These are phyloP conservation scores for Cheilosia vernalis DNA, from an alignment of 2,888 invertebrate genomes.

Conservation along the genomic window DNA sequence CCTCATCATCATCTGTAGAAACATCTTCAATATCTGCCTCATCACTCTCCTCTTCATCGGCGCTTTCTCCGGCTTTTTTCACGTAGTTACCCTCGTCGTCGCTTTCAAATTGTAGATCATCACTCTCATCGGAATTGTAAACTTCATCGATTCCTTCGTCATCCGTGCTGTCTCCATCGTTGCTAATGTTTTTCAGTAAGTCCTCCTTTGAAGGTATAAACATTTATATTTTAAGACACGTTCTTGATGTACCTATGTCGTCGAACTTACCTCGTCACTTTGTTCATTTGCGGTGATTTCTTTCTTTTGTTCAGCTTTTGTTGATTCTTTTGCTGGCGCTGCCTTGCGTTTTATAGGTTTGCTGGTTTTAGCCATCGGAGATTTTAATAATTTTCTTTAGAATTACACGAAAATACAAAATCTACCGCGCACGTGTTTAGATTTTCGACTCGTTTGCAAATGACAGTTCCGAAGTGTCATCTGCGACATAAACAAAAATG, in stretches of 20 bases:
- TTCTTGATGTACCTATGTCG: not conserved
- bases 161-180: conserved; percentile 84
- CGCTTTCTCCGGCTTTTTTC: conserved; percentile 78
- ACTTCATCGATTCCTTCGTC: conserved; percentile 81
- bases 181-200: conserved; percentile 79
- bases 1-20: conserved; percentile 80
- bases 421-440: conserved; percentile 60
- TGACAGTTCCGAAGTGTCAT: conserved; percentile 36
- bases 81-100: conserved; percentile 85
- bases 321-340: conserved; percentile 28
- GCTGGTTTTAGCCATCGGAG: conserved; percentile 58
- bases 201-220: conserved; percentile 76
- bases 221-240: not conserved
- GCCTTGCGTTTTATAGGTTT: conserved; percentile 72
- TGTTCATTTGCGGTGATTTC: conserved; percentile 19
- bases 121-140: conserved; percentile 80
- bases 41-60: conserved; percentile 77
- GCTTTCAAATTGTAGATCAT: conserved; percentile 84
- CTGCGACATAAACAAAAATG: conserved; percentile 45
- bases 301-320: conserved; percentile 34
- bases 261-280: conserved; percentile 47
- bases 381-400: not conserved
- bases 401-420: conserved; percentile 21
- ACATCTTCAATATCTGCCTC: conserved; percentile 80
- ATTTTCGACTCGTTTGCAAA: not conserved